Conservation (phyloP, 2,888 invertebrate species). For the Rhodophaea formosa region DNA sequence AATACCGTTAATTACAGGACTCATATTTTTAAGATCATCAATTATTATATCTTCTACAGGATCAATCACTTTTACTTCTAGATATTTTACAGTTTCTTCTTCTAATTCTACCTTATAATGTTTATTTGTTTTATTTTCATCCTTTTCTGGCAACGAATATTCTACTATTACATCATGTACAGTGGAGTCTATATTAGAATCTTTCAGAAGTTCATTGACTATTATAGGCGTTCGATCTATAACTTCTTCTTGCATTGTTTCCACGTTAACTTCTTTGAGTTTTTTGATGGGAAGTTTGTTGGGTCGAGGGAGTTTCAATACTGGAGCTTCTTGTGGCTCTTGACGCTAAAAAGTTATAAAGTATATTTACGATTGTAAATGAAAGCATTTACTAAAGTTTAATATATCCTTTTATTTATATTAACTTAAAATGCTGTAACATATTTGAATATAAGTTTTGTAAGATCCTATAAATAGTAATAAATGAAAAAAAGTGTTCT, state of each 20-base stretch:
- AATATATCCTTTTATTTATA: too few species aligned
- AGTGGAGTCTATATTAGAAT: slow-evolving; percentile 22
- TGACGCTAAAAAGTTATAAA: background rate
- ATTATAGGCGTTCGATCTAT: slow-evolving; percentile 44
- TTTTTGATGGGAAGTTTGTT: background rate
- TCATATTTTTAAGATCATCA: background rate
- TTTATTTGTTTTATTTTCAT: background rate
- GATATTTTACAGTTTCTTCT: slow-evolving; percentile 12
- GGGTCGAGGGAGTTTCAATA: background rate
- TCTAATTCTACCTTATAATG: slow-evolving; percentile 6
- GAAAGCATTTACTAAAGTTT: too few species aligned
- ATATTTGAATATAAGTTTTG: too few species aligned
- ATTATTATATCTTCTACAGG: background rate
- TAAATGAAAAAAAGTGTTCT: too few species aligned
- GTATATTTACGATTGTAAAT: background rate
- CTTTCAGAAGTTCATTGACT: slow-evolving; percentile 49
- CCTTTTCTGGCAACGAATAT: background rate
- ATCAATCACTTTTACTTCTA: background rate
- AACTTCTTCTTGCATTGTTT: slow-evolving; percentile 26
- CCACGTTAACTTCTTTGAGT: slow-evolving; percentile 27
- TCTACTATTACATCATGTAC: slow-evolving; percentile 20
- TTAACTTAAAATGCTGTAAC: background rate
- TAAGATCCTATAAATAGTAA: too few species aligned
- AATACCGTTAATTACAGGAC: background rate
- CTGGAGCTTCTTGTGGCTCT: background rate